These are phyloP conservation scores for Megathymus violae DNA, from an alignment of 1,140 invertebrate species.

Conservation along the genomic window DNA sequence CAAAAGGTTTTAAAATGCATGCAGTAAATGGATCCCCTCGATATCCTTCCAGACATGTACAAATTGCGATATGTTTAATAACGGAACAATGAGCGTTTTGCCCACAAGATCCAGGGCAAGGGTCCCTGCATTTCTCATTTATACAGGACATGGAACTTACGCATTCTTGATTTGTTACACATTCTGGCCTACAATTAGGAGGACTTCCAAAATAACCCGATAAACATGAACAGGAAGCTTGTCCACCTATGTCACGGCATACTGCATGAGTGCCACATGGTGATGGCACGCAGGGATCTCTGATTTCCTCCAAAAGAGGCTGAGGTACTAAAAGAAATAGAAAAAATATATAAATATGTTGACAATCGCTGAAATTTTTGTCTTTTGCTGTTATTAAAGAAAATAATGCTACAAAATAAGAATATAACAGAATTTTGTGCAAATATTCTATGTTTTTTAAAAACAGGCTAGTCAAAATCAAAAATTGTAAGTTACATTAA, in stretches of 20 bases:
- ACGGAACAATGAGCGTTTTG: slow-evolving; percentile 85
- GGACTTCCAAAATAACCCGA: slow-evolving; percentile 86
- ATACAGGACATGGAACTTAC: slow-evolving; percentile 86
- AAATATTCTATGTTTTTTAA: too few species aligned
- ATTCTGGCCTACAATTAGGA: slow-evolving; percentile 87
- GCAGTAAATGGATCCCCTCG: slow-evolving; percentile 87
- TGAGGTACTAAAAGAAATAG: slow-evolving; percentile 48
- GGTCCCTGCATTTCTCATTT: slow-evolving; percentile 86
- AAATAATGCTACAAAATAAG: too few species aligned
- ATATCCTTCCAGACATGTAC: slow-evolving; percentile 86
- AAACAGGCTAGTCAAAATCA: too few species aligned
- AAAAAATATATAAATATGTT: slow-evolving; percentile 32
- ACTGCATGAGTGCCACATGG: slow-evolving; percentile 88
- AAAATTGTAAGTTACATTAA: too few species aligned
- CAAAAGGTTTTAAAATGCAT: slow-evolving; percentile 76
- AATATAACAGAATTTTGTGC: too few species aligned
- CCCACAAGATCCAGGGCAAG: slow-evolving; percentile 87
- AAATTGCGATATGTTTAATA: slow-evolving; percentile 86
- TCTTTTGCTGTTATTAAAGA: too few species aligned
- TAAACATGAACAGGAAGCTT: slow-evolving; percentile 86
- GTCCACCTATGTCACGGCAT: slow-evolving; percentile 85
- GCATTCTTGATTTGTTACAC: slow-evolving; percentile 87
- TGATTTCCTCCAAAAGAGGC: slow-evolving; percentile 64
- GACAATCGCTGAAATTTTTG: too few species aligned
- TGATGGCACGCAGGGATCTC: slow-evolving; percentile 85